Base-by-base conservation (phyloP, 1,140 invertebrate species). In the Leptinotarsa texana region DNA sequence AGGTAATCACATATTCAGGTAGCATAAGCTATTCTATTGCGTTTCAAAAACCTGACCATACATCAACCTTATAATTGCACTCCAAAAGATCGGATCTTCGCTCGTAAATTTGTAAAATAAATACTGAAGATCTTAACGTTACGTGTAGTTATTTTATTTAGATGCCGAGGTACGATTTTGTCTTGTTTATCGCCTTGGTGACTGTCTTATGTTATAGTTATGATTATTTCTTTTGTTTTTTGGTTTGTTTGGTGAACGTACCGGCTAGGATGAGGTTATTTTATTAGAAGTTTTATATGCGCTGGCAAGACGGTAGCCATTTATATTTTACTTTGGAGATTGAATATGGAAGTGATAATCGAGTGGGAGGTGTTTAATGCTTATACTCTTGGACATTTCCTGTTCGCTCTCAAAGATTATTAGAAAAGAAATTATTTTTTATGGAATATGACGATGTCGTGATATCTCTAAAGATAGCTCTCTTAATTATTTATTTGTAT, bases 1-100 rank as follows among this genome's bases (percentile, higher is more conserved):
- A 73, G 71, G 71, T 73, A 73, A 73, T 73, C 51, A 73, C 71
- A 73, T 73, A 73, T 73, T 73, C 71, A 73, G 71, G 71, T 73
- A 73, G 71, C 71, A 73, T 73, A 73, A 73, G 71, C 71, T 18
- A 33, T 73, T 73, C 68, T 69, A 69, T 69, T 73, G 71, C 57
- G 71, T 62, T 62, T 48, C 71, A 65, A 73, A 70, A 65, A 48
- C 71, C 57, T 63, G 71, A 62, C 71, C 27, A 73, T 73, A 73
- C 71, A 73, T 73, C 71, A 73, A 62, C 51, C 63, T 62, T 73
- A 73, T 73, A 73, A 73, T 73, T 73, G 71, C 71, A 73, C 71
- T 73, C 51, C 21, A 48, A 73, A 65, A 73, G 71, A 73, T 73
- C 22, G n/a, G 62, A 73, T 73, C 71, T 73, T 73, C 62, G 18